These are phyloP conservation scores for Sialia sialis DNA, from an alignment of 2,113 vertebrate species.

Conservation along the genomic window DNA sequence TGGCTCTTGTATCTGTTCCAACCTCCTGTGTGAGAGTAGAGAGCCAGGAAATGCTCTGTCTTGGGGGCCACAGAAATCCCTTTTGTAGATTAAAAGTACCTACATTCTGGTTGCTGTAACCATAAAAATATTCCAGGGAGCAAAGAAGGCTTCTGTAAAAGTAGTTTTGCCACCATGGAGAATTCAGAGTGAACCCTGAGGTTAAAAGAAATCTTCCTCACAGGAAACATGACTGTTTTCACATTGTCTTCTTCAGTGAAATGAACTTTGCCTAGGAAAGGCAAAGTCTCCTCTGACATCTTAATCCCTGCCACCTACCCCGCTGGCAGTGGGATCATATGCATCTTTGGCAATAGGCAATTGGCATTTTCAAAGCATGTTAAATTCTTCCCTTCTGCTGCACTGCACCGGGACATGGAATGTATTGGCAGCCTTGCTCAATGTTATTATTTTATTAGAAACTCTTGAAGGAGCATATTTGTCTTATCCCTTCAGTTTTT, in stretches of 20 bases:
- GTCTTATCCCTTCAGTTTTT: conserved; percentile 1
- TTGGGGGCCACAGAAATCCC: not conserved
- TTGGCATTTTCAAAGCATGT: conserved; percentile 38
- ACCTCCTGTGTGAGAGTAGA: accelerated
- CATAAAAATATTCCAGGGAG: not conserved
- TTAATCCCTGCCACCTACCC: not conserved
- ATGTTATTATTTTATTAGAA: conserved; percentile 13
- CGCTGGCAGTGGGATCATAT: not conserved
- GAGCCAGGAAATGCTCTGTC: not conserved
- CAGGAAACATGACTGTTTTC: not conserved
- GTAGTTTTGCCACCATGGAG: not conserved
- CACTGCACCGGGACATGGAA: not conserved
- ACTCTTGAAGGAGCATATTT: conserved; percentile 25
- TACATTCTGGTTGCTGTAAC: not conserved
- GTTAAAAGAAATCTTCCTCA: not conserved
- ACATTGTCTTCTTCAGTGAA: not conserved
- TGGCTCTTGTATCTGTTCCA: not conserved
- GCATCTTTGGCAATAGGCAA: conserved; percentile 26
- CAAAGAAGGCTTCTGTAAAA: not conserved
- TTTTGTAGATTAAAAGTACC: not conserved
- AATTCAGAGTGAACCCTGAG: not conserved
- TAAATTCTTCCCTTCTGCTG: conserved; percentile 50
- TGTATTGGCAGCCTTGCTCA: not conserved
- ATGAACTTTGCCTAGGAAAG: not conserved
- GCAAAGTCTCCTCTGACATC: not conserved